phyloP scores from a whole-genome alignment of 2,888 invertebrate genomes.

The Acrobasis consociella region DNA sequence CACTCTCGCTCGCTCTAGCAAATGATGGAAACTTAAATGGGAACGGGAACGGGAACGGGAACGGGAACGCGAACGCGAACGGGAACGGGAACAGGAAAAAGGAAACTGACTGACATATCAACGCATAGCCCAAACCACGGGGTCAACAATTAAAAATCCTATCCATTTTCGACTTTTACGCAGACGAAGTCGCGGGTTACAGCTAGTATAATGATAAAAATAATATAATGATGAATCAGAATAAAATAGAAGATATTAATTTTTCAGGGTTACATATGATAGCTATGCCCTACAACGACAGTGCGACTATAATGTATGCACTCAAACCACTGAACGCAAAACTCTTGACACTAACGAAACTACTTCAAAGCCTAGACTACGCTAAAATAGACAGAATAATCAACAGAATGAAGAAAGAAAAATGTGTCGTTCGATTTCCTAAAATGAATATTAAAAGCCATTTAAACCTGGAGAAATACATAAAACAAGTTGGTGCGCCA shows the following conservation, averaged over 20 bases:
- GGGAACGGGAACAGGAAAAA: too few species aligned
- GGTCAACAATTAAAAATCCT: too few species aligned
- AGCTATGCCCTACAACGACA: slow-evolving; percentile 88
- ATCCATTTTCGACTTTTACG: too few species aligned
- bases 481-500: slow-evolving; percentile 83
- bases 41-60: too few species aligned
- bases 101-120: too few species aligned
- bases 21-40: too few species aligned
- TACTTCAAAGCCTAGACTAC: slow-evolving; percentile 75
- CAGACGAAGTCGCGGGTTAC: too few species aligned
- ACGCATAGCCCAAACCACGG: too few species aligned
- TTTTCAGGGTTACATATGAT: slow-evolving; percentile 83
- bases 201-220: too few species aligned
- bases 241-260: slow-evolving; percentile 5
- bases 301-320: slow-evolving; percentile 85
- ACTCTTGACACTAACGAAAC: slow-evolving; percentile 62
- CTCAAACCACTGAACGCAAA: slow-evolving; percentile 81
- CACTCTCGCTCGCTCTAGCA: too few species aligned
- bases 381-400: slow-evolving; percentile 76
- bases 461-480: slow-evolving; percentile 76
- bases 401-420: slow-evolving; percentile 62
- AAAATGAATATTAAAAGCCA: slow-evolving; percentile 87
- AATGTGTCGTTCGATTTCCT: slow-evolving; percentile 84
- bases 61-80: too few species aligned
- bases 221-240: too few species aligned